phyloP scores from a whole-genome alignment of 2,888 invertebrate species.

The Pardosa pseudoannulata region DNA sequence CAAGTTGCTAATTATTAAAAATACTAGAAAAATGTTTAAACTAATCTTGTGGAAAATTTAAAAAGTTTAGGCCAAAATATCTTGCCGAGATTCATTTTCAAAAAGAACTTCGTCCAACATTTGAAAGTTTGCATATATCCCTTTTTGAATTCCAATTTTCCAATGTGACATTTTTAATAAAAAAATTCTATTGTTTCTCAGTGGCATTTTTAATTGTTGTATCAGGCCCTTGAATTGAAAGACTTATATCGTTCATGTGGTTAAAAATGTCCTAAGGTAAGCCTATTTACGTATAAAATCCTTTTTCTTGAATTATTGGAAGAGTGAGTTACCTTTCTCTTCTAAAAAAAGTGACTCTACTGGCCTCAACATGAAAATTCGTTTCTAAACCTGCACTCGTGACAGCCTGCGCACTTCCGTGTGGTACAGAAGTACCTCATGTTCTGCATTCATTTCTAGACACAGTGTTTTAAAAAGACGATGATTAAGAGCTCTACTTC shows the following conservation, averaged over 20 bases:
- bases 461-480: constrained; percentile 49
- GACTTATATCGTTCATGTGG: constrained; percentile 54
- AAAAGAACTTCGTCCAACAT: too few relatives aligned
- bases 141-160: too few relatives aligned
- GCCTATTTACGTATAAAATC: constrained; percentile 8
- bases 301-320: constrained; percentile 34
- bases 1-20: too few relatives aligned
- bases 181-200: too few relatives aligned
- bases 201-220: constrained; percentile 55
- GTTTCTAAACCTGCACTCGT: constrained; percentile 53
- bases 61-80: too few relatives aligned
- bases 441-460: constrained; percentile 42
- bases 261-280: constrained; percentile 49
- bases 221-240: constrained; percentile 62
- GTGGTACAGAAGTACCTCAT: constrained; percentile 44
- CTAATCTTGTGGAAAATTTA: too few relatives aligned
- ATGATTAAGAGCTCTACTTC: constrained; percentile 47
- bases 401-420: constrained; percentile 45
- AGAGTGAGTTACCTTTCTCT: constrained; percentile 43
- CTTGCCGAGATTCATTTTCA: too few relatives aligned
- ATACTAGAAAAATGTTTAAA: too few relatives aligned
- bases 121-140: too few relatives aligned
- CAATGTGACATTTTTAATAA: too few relatives aligned
- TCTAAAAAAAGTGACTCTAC: constrained; percentile 46
- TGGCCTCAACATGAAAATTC: constrained; percentile 46